phyloP scores from a whole-genome alignment of 2,113 vertebrate genomes.

The Bubalus kerabau region DNA sequence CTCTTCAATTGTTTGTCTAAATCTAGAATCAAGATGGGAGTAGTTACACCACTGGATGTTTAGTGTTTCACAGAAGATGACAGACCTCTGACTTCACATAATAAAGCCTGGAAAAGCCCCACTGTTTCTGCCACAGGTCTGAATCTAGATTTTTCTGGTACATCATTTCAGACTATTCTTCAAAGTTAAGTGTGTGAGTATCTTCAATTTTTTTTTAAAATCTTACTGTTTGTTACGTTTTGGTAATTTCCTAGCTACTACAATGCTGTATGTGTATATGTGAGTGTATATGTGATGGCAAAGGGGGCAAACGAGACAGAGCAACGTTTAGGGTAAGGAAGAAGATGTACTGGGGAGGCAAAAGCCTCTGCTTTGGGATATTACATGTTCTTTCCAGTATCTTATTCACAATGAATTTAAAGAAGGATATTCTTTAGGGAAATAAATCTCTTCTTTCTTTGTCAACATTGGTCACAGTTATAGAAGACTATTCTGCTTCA shows the following conservation, averaged over 20 bases:
- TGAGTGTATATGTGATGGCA: neutral
- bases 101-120: neutral
- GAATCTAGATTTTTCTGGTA: neutral
- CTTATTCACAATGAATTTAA: neutral
- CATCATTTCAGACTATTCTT: neutral
- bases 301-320: neutral
- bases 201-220: neutral
- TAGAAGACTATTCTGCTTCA: neutral
- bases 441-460: neutral
- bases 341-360: neutral
- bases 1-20: neutral
- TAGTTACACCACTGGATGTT: accelerated
- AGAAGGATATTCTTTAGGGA: neutral
- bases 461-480: neutral
- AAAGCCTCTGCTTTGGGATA: neutral
- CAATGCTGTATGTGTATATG: neutral
- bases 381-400: neutral
- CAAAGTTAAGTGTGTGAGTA: neutral
- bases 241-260: neutral
- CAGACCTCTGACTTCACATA: neutral
- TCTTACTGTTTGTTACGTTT: neutral
- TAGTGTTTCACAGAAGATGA: neutral
- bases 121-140: neutral
- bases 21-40: neutral
- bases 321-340: neutral